These are phyloP conservation scores for Oncorhynchus kisutch DNA, from an alignment of 2,113 vertebrate genomes.

Conservation along the genomic window DNA sequence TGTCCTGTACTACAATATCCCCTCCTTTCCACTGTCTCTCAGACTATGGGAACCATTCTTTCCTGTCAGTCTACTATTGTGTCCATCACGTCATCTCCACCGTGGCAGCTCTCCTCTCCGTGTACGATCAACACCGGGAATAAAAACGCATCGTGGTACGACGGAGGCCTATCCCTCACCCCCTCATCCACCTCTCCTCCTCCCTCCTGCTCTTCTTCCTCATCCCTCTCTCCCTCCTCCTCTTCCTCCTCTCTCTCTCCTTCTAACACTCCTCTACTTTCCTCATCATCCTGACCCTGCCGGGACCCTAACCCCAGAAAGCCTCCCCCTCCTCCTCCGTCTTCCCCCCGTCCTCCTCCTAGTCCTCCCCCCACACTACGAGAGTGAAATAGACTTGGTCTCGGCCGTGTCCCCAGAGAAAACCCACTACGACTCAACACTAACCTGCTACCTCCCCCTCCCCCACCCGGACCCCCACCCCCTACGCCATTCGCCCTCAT, in stretches of 20 bases:
- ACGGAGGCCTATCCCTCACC: slow-evolving; percentile 79
- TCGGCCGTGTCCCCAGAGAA: slow-evolving; percentile 83
- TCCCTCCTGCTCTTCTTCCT: slow-evolving; percentile 39
- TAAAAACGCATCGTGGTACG: slow-evolving; percentile 95
- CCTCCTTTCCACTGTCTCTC: neutral
- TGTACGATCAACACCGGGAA: slow-evolving; percentile 95
- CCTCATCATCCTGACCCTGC: slow-evolving; percentile 71
- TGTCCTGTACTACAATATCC: neutral
- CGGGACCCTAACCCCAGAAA: slow-evolving; percentile 69
- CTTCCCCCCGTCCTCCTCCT: slow-evolving; percentile 79
- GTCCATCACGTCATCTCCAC: slow-evolving; percentile 67
- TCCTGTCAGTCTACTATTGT: neutral
- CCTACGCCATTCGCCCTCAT: slow-evolving; percentile 58
- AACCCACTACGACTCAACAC: slow-evolving; percentile 90
- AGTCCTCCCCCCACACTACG: slow-evolving; percentile 72
- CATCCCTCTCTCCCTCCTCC: slow-evolving; percentile 27
- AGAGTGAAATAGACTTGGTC: slow-evolving; percentile 83
- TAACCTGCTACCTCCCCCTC: slow-evolving; percentile 64
- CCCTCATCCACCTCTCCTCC: slow-evolving; percentile 37
- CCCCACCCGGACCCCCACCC: slow-evolving; percentile 34
- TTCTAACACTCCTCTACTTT: slow-evolving; percentile 71
- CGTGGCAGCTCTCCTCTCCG: slow-evolving; percentile 91
- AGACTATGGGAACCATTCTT: neutral
- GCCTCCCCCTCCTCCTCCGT: slow-evolving; percentile 45
- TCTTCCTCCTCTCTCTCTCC: slow-evolving; percentile 61